Evolutionary conservation across 2,888 invertebrate species (phyloP), one percentile per base, ranked within the genome.

Genomic region (Blera fallax): DNA sequence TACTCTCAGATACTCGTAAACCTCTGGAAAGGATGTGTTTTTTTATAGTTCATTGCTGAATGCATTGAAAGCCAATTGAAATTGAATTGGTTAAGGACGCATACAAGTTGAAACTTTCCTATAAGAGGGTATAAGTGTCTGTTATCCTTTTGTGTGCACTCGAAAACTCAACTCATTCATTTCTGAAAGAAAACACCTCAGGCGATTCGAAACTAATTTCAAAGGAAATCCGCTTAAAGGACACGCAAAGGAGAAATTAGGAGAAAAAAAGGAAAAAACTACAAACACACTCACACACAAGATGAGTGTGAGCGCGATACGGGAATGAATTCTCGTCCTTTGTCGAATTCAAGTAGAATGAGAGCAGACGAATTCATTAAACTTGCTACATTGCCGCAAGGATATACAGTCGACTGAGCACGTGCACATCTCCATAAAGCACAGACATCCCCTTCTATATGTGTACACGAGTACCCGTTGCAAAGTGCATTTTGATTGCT

Each of bases 151-250:
- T 27, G 58, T 24, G 58, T 58, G 24, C 40, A 40, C 56, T 34
- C 18, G 34, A 21, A 34, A 34, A 52, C 58, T 37, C 37, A 24
- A n/a, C 21, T 37, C 37, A 58, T 37, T 40, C n/a, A 8, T 21
- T 40, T 37, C n/a, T 37, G 37, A 40, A 58, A 32, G 52, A 80
- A 72, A 76, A 65, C 65, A 72, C 81, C 65, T 60, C 48, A 65
- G 72, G 85, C 85, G 72, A 72, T 77, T 64, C 56, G 34, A 81
- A 85, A 81, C 85, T 85, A 85, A 85, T 85, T 85, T 85, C 85
- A 76, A 81, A 85, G 67, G 81, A 76, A 76, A 85, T 85, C 56
- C 85, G 45, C 69, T 85, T 67, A 72, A 85, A 85, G 72, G 81
- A 81, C 81, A 76, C 65, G 76, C 74, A 81, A 76, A 84, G 81